Evolutionary conservation across 2,113 vertebrate genomes (phyloP).

Genomic region (Elaphurus davidianus): DNA sequence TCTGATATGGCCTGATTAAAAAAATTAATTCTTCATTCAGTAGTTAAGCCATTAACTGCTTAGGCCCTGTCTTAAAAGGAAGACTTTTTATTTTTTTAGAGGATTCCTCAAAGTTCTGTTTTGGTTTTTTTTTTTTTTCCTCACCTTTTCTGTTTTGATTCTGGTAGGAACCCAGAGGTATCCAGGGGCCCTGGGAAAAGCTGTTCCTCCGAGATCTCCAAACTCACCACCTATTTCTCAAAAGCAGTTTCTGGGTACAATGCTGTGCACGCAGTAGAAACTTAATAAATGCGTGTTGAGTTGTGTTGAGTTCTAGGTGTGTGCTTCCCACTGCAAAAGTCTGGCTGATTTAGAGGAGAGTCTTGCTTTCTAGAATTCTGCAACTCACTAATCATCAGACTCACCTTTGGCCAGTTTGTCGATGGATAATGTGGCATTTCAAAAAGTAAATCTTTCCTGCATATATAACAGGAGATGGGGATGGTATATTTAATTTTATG

Average conservation of each 20-base stretch:
- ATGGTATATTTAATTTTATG: neutral
- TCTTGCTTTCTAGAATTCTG: conserved; percentile 34
- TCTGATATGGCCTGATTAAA: neutral
- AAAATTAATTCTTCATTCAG: neutral
- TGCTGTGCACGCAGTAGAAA: conserved; percentile 41
- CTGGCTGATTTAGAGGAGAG: neutral
- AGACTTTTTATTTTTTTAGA: neutral
- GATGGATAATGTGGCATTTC: neutral
- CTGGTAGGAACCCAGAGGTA: conserved; percentile 59
- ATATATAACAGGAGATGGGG: neutral
- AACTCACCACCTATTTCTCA: conserved; percentile 52
- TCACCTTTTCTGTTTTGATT: conserved; percentile 51
- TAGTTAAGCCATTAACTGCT: neutral
- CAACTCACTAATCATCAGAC: conserved; percentile 37
- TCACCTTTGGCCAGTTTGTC: neutral
- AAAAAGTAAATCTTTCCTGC: neutral
- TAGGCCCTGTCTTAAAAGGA: neutral
- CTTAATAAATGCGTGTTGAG: conserved; percentile 17
- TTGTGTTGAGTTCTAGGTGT: conserved; percentile 28
- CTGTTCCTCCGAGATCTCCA: conserved; percentile 46
- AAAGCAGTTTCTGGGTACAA: conserved; percentile 69
- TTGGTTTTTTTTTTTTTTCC: neutral
- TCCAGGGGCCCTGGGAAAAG: conserved; percentile 56
- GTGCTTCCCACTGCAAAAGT: neutral
- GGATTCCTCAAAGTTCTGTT: neutral